A percentile compares a stretch with the other conserved stretches of the same genome.
phyloP scores from a whole-genome alignment of 2,888 invertebrate genomes.

The Strigamia crassipes region DNA sequence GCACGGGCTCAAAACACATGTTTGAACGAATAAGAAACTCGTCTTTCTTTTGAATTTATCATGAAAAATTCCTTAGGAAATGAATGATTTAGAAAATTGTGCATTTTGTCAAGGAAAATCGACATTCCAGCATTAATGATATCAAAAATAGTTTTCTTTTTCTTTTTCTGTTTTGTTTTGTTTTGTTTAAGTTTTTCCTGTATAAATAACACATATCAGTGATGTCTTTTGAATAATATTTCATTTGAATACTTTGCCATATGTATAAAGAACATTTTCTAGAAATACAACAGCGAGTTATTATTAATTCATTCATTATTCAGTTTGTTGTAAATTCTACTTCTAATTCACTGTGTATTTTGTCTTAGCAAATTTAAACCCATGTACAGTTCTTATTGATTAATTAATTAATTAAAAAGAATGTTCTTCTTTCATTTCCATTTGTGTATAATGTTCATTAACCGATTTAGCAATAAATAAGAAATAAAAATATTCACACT shows the following conservation, averaged over 20 bases:
- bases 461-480: neutral
- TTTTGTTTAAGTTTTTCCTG: neutral
- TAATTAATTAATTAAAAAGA: neutral
- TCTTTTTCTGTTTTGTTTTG: no score
- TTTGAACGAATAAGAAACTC: neutral
- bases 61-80: no score
- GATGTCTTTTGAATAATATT: neutral
- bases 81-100: no score
- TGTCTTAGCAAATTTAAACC: neutral
- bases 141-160: neutral
- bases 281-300: neutral
- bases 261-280: neutral
- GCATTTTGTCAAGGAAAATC: no score
- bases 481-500: neutral
- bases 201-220: conserved; percentile 1
- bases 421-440: neutral
- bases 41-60: neutral
- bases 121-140: neutral
- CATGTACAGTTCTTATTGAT: conserved; percentile 18
- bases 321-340: neutral
- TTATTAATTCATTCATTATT: neutral
- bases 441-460: conserved; percentile 4
- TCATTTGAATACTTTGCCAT: neutral
- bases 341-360: neutral
- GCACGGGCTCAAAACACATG: conserved; percentile 25